Evolutionary conservation across 2,888 invertebrate genomes (phyloP), one percentile per base, ranked within the genome.

Genomic region (Autographa pulchrina): DNA sequence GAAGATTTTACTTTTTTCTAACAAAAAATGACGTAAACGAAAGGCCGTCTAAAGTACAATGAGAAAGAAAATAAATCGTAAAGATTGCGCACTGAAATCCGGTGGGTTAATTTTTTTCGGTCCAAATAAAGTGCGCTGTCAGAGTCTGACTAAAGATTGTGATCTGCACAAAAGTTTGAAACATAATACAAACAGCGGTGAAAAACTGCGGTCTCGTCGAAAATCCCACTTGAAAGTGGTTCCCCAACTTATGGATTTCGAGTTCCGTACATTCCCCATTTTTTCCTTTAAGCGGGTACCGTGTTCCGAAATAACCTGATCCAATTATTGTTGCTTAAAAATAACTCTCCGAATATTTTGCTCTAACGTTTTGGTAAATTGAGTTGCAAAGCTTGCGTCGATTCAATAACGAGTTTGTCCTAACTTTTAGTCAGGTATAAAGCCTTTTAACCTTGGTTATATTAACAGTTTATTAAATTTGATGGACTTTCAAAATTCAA

Each of bases 141-240:
- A 92, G 93, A 90, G 94, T 92, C 92, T 91, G 92, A 91, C 91
- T 86, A 79, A 77, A 88, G 89, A 91, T 91, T 93, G 91, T 90
- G 89, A 92, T 91, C 90, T 90, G 91, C 91, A 91, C 91, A 89
- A 89, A 92, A 89, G 88, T 92, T 92, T 88, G 90, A 87, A 89
- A 91, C 87, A 89, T 87, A 88, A 88, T 90, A 89, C 87, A 85
- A 88, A 90, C 88, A 86, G 82, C 70, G 86, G 89, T 88, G 86
- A 88, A 87, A 89, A 89, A 85, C 85, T 90, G 86, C 89, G 88
- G 90, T 89, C 89, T 91, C 86, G 85, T 83, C 81, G 72, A 78
- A 76, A 94, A 93, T 88, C 78, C 94, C 94, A 94, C 94, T 92
- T 93, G 76, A 68, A 93, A 94, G 93, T 93, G 94, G 93, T 75